Evolutionary conservation across 2,797 vertebrate species (phyloP).

Genomic region (Crocidura indochinensis): DNA sequence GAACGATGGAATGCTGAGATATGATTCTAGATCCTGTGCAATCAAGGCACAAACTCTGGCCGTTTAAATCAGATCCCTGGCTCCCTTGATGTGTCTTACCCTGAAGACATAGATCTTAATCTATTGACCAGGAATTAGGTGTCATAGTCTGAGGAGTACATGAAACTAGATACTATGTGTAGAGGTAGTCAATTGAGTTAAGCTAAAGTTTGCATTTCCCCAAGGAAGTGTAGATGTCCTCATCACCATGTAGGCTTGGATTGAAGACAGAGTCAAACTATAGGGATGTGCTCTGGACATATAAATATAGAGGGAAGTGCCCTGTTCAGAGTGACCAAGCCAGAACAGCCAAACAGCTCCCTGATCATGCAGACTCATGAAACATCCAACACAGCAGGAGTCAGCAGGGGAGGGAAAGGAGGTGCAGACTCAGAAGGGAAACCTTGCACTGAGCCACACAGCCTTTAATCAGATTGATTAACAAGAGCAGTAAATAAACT

Average conservation of each 20-base stretch:
- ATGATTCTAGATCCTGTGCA: no score
- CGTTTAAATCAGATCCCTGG: no score
- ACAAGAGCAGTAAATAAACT: constrained; percentile 81
- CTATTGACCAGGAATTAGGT: neutral
- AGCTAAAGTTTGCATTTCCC: neutral
- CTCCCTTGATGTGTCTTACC: no score
- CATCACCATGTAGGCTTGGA: neutral
- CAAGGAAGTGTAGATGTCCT: neutral
- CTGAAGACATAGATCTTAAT: no score
- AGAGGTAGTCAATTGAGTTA: neutral
- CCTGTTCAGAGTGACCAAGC: neutral
- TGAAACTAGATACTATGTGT: neutral
- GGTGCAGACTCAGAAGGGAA: neutral
- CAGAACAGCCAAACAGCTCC: neutral
- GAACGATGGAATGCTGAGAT: no score
- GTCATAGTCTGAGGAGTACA: neutral
- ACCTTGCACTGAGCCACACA: neutral
- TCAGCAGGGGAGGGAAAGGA: neutral
- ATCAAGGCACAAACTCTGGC: no score
- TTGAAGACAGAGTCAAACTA: neutral
- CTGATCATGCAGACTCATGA: neutral
- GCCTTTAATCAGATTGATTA: constrained; percentile 76
- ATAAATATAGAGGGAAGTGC: neutral
- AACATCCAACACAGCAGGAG: neutral
- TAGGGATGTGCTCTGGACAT: neutral